Base-by-base conservation (phyloP, 2,888 invertebrate genomes). In the Caenorhabditis japonica region DNA sequence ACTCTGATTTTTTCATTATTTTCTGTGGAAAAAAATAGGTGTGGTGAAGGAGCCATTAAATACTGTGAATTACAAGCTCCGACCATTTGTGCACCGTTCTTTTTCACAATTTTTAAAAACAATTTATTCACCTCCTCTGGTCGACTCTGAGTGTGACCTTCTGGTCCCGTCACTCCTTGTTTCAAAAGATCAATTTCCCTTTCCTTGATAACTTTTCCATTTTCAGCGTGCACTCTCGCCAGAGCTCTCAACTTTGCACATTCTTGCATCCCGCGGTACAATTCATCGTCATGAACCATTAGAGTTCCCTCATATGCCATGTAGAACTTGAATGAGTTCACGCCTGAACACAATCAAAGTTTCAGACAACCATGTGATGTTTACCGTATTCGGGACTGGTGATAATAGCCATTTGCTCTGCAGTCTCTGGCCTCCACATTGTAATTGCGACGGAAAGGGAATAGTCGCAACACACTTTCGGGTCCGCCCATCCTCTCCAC, bases 241-340 rank as follows among this genome's bases (percentile, higher is more conserved):
- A 99, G 88, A 7, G 94, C 96, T 60, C 93, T 94, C 36, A 97
- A 88, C 44, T 76, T 76, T 21, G 76, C 58, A 33, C 76, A 77
- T 27, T 77, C 70, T 21, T 59, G 61, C 76, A 77, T 72, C 3
- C 47, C 75, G 2, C 92, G 92, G 86, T 94, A 93, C 64, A 97
- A 90, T 78, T 96, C 94, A 13, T 92, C 91, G 88, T 99, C 97
- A 70, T 92, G 91, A 60, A 99, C 90, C 93, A 95, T 95, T 89
- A 93, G 94, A 2, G 92, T 89, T 78, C 93, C 94, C 85, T 92
- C 93, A 89, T 97, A 97, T 0, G 97, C 96, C 94, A 99, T 95
- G 90, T 95, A 97, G 92, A 95, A 93, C 91, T 97, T 97, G 90
- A 97, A 99, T 0, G 96, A 96, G 90, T 96, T 97, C 44, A 97